Evolutionary conservation across 2,113 vertebrate species (phyloP), one percentile per base, ranked within the genome.

Genomic region (Trinectes maculatus): DNA sequence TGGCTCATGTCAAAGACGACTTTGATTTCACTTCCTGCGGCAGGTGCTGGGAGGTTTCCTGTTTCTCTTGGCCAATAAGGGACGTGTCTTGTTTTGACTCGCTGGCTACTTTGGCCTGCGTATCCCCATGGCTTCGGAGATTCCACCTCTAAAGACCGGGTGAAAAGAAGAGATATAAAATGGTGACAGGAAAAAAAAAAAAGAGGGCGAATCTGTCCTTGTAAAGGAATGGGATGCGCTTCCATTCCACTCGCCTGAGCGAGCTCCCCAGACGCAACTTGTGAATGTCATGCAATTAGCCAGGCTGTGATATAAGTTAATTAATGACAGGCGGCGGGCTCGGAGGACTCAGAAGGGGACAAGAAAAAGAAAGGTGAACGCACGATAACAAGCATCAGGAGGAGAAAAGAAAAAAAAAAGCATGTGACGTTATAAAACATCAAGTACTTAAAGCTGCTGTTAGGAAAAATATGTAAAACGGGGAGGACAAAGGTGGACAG

Each of bases 11-110:
- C 79, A 89, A 85, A 80, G 74, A 60, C 66, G 2, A 47, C 86
- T 87, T 89, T 90, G 80, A 91, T 85, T 86, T 63, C 85, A 74
- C 83, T 78, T 89, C 86, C 82, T 40, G 60, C 64, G 81, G 79
- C 86, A 89, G 87, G 85, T 88, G 89, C 77, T 55, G 22, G 39
- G 58, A 81, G 68, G 59, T 60, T 88, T 88, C 80, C 85, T 89
- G 79, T 87, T 82, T 68, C 72, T 82, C 40, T 77, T 39, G 63
- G 84, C 68, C 84, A 82, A 47, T 89, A 58, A 80, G 79, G 60
- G 60, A 73, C 47, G 47, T 58, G 67, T 74, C 80, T 89, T 89
- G 78, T 90, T 56, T 76, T 42, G 58, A 18, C 57, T 55, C 1
- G 22, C 62, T 1, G 58, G 56, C 22, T 57, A 74, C 53, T 72